phyloP scores from a whole-genome alignment of 2,888 invertebrate genomes.

The Rotaria macrura region DNA sequence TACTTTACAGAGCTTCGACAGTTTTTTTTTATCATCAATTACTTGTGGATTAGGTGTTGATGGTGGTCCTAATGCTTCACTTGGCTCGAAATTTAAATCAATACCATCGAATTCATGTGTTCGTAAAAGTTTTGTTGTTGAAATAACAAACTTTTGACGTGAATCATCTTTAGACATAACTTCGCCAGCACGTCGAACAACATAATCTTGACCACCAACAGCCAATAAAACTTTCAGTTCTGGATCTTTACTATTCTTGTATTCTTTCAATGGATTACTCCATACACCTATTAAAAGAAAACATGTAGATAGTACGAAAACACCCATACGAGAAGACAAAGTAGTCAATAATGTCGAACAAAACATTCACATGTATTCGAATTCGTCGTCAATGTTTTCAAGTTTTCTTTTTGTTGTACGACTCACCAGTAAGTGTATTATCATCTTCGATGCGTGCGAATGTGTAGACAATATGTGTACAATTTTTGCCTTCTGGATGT shows the following conservation, averaged over 20 bases:
- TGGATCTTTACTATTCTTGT: constrained; percentile 24
- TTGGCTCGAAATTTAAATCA: constrained; percentile 31
- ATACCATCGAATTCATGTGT: constrained; percentile 33
- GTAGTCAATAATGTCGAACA: no score
- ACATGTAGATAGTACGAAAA: background rate
- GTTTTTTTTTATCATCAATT: constrained; percentile 29
- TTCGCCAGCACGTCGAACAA: constrained; percentile 20
- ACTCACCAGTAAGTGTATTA: constrained; percentile 14
- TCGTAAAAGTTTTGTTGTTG: constrained; percentile 25
- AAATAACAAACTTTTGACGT: constrained; percentile 31
- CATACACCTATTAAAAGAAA: constrained; percentile 24
- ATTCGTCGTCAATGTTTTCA: no score
- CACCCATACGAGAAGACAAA: background rate
- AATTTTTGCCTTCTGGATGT: constrained; percentile 22
- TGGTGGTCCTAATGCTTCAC: background rate
- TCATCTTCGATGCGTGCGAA: constrained; percentile 31
- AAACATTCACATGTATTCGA: no score
- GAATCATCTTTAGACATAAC: constrained; percentile 30
- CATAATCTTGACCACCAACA: constrained; percentile 32
- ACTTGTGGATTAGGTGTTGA: background rate
- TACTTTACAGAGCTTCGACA: constrained; percentile 26
- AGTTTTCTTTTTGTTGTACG: no score
- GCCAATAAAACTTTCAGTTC: constrained; percentile 30
- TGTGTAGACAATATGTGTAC: constrained; percentile 32
- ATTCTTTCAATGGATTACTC: constrained; percentile 32